A percentile compares a stretch with the other conserved stretches of the same genome.
phyloP scores from a whole-genome alignment of 2,888 invertebrate species.

The Morinoia aosen region DNA sequence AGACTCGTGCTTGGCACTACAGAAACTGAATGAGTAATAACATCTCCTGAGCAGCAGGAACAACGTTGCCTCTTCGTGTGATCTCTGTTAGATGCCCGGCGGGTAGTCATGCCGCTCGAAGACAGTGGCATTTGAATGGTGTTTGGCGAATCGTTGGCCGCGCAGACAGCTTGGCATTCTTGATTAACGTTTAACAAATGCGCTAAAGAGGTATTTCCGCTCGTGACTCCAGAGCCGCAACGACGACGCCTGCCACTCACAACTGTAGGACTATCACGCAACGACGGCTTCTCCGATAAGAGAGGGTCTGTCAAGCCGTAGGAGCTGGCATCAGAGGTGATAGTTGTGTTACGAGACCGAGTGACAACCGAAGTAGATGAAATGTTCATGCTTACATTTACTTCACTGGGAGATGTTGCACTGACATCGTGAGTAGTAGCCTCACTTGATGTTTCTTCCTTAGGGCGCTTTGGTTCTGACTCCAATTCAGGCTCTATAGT shows the following conservation, averaged over 20 bases:
- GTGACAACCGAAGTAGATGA: not conserved
- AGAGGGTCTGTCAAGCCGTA: not conserved
- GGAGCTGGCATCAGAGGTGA: not conserved
- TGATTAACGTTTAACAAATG: not conserved
- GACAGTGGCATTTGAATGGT: slow-evolving; percentile 33
- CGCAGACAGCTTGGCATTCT: not conserved
- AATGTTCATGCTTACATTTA: not conserved
- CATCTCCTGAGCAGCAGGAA: slow-evolving; percentile 60
- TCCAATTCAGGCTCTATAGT: not conserved
- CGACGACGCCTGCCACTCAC: not conserved
- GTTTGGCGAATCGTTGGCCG: not conserved
- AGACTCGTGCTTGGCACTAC: not conserved
- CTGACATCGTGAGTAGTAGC: not conserved
- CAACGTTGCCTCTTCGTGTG: slow-evolving; percentile 67
- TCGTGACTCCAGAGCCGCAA: not conserved
- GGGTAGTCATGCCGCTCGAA: slow-evolving; percentile 61
- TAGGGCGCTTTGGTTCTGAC: not conserved
- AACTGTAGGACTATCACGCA: not conserved
- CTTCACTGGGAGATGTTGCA: not conserved
- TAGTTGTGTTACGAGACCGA: slow-evolving; percentile 7
- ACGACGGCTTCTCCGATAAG: not conserved
- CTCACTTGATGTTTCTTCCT: not conserved
- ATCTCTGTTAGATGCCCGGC: slow-evolving; percentile 66
- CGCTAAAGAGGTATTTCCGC: slow-evolving; percentile 14
- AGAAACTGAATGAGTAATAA: not conserved